A percentile compares a stretch with the other conserved stretches of the same genome.
Evolutionary conservation across 2,113 vertebrate genomes (phyloP).

Genomic region (Tapirus terrestris): DNA sequence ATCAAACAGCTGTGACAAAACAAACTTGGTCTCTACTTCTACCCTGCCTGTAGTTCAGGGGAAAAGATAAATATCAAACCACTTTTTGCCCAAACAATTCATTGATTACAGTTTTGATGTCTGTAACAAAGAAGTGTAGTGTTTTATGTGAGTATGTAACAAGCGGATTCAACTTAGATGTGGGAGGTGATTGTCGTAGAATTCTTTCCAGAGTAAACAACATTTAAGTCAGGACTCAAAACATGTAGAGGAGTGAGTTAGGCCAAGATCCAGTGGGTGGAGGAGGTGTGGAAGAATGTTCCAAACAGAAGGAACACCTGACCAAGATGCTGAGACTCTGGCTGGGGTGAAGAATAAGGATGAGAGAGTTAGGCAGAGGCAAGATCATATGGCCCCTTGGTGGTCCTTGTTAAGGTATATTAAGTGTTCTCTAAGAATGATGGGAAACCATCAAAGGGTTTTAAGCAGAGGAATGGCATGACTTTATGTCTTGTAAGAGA

Average conservation of each 20-base stretch:
- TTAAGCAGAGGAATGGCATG: neutral
- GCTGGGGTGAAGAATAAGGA: neutral
- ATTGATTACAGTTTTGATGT: neutral
- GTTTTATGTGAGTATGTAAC: neutral
- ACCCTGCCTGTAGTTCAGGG: neutral
- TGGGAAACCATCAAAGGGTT: neutral
- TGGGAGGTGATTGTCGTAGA: neutral
- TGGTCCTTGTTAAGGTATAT: neutral
- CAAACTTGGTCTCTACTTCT: neutral
- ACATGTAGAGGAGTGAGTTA: neutral
- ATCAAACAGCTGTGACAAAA: neutral
- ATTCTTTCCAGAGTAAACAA: constrained; percentile 5
- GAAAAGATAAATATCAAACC: neutral
- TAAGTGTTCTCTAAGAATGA: neutral
- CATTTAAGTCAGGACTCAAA: neutral
- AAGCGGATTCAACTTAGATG: neutral
- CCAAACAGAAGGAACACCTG: neutral
- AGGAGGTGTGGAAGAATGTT: neutral
- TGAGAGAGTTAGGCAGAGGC: neutral
- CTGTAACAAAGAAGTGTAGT: neutral
- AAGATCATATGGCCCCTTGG: neutral
- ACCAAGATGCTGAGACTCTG: neutral
- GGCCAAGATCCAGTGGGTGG: neutral
- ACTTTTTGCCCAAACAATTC: neutral
- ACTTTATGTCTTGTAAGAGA: neutral